Percentiles rank a stretch among this genome's conserved stretches.
These are phyloP conservation scores for Lordiphosa mommai DNA, from an alignment of 1,140 invertebrate species.

Conservation along the genomic window DNA sequence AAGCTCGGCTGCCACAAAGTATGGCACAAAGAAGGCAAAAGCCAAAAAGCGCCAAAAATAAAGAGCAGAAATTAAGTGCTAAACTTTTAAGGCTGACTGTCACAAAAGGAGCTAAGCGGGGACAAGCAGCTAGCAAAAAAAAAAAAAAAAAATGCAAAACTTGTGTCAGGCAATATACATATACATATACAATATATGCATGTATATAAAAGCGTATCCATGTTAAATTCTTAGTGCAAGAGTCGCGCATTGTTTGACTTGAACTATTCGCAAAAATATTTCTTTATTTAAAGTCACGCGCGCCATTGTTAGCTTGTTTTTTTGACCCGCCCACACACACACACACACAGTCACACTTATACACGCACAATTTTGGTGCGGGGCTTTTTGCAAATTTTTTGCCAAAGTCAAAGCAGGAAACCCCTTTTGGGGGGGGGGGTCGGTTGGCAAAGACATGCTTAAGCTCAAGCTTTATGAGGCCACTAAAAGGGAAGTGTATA, in stretches of 20 bases:
- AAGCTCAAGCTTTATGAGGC: slow-evolving; percentile 70
- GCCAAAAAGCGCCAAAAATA: slow-evolving; percentile 1
- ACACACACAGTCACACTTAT: slow-evolving; percentile 5
- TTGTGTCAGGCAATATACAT: slow-evolving; percentile 37
- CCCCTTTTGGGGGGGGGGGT: slow-evolving; percentile 34
- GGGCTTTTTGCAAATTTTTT: slow-evolving; percentile 59
- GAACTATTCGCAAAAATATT: slow-evolving; percentile 70
- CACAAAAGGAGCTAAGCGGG: slow-evolving; percentile 4
- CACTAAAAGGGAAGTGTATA: slow-evolving; percentile 47
- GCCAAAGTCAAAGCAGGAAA: slow-evolving; percentile 59
- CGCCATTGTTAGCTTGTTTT: slow-evolving; percentile 43
- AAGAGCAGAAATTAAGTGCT: slow-evolving; percentile 46
- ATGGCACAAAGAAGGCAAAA: slow-evolving; percentile 13
- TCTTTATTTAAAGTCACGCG: slow-evolving; percentile 72
- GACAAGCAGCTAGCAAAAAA: slow-evolving; percentile 2
- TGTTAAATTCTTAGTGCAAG: slow-evolving; percentile 60
- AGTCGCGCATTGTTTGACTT: slow-evolving; percentile 68
- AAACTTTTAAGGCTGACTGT: slow-evolving; percentile 56
- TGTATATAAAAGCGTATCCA: slow-evolving; percentile 42
- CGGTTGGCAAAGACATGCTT: slow-evolving; percentile 49
- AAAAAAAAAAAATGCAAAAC: slow-evolving; percentile 47
- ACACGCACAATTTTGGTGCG: slow-evolving; percentile 57
- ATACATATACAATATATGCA: slow-evolving; percentile 4
- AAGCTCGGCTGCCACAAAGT: slow-evolving; percentile 19
- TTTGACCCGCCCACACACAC: slow-evolving; percentile 33